phyloP scores from a whole-genome alignment of 1,140 invertebrate genomes.

The Helicoverpa armigera region DNA sequence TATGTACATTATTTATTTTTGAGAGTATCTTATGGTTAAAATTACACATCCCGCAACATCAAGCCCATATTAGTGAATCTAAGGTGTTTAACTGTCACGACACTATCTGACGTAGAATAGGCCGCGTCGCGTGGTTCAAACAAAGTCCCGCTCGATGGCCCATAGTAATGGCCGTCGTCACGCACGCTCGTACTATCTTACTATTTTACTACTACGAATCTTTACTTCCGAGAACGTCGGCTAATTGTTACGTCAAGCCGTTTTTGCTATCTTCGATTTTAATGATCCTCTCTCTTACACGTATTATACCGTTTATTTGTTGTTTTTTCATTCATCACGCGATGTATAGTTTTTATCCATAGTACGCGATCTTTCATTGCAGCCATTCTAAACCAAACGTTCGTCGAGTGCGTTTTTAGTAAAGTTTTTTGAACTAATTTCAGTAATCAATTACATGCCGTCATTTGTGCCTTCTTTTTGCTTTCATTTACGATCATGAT shows the following conservation, averaged over 20 bases:
- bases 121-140: conserved; percentile 14
- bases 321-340: conserved; percentile 3
- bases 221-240: conserved; percentile 30
- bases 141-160: conserved; percentile 40
- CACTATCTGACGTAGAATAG: conserved; percentile 4
- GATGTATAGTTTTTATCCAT: background rate
- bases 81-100: conserved; percentile 23
- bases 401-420: background rate
- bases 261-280: conserved; percentile 41
- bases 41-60: too few species aligned
- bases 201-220: conserved; percentile 46
- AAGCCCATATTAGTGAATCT: background rate
- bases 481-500: conserved; percentile 1
- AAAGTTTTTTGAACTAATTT: background rate
- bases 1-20: too few species aligned
- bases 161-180: conserved; percentile 36
- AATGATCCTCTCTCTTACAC: conserved; percentile 42
- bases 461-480: background rate
- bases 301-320: conserved; percentile 35
- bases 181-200: conserved; percentile 41
- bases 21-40: too few species aligned
- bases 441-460: conserved; percentile 4
- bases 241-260: conserved; percentile 48
- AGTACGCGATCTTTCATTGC: background rate
- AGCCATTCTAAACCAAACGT: background rate